These are phyloP conservation scores for Clarias platycephalus DNA, from an alignment of 2,797 vertebrate genomes.

Conservation along the genomic window DNA sequence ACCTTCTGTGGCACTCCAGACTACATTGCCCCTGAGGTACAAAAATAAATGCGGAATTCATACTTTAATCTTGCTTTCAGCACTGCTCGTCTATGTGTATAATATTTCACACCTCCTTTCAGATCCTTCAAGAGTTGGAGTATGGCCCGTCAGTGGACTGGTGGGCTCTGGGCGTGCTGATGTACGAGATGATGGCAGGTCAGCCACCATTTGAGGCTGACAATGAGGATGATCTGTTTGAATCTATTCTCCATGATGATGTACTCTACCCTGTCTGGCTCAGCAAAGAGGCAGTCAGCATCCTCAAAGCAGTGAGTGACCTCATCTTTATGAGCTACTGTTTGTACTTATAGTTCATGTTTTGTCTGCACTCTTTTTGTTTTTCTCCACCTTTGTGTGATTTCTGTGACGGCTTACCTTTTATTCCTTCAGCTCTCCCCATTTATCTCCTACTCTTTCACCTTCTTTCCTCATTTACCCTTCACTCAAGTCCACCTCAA, in stretches of 20 bases:
- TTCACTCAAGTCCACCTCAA: constrained; percentile 28
- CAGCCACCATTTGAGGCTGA: constrained; percentile 95
- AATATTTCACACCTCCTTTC: constrained; percentile 6
- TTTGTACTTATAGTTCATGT: background rate
- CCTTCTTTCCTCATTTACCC: constrained; percentile 37
- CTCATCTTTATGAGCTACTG: background rate
- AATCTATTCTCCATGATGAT: constrained; percentile 94
- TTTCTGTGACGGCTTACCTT: constrained; percentile 34
- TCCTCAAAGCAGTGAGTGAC: constrained; percentile 88
- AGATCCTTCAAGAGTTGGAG: constrained; percentile 95
- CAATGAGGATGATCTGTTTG: constrained; percentile 94
- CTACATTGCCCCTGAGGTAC: constrained; percentile 96
- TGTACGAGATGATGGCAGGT: constrained; percentile 98
- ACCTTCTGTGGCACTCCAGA: constrained; percentile 98
- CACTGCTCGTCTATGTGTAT: background rate
- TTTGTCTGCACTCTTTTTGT: constrained; percentile 19
- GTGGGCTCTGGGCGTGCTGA: constrained; percentile 94
- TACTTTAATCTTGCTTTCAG: background rate
- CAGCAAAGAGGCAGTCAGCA: constrained; percentile 95
- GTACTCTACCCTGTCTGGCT: constrained; percentile 96
- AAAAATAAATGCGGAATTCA: background rate
- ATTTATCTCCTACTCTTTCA: constrained; percentile 38
- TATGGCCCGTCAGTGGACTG: constrained; percentile 94
- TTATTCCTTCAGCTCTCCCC: constrained; percentile 30
- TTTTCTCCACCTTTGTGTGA: constrained; percentile 23